phyloP scores from a whole-genome alignment of 2,888 invertebrate genomes.

The Steinernema hermaphroditum region DNA sequence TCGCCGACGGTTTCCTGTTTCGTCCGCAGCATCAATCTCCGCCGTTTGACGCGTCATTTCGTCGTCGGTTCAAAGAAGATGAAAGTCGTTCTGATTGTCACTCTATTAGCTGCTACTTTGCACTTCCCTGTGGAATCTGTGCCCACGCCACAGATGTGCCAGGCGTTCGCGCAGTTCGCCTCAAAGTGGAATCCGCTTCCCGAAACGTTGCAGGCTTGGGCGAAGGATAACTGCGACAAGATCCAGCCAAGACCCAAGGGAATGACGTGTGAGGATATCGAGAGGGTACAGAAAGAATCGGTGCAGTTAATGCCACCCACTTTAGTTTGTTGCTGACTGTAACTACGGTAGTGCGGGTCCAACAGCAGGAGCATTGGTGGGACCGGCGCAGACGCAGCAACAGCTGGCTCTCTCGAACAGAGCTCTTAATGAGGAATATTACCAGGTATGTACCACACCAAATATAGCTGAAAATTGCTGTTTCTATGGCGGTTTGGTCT shows the following conservation, averaged over 20 bases:
- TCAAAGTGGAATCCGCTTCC: constrained; percentile 57
- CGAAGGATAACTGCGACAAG: constrained; percentile 54
- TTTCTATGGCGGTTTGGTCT: too few species aligned
- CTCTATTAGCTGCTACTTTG: not conserved
- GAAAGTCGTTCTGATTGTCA: constrained; percentile 1
- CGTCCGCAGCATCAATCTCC: constrained; percentile 1
- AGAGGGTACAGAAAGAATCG: too few species aligned
- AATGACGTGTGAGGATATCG: constrained; percentile 57
- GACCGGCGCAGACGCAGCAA: constrained; percentile 23
- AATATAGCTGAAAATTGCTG: not conserved
- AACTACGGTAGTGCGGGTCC: constrained; percentile 48
- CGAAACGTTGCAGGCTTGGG: constrained; percentile 53
- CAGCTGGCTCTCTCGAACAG: constrained; percentile 38
- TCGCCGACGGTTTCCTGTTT: not conserved
- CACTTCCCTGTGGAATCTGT: not conserved
- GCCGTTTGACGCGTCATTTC: not conserved
- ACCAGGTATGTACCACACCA: constrained; percentile 39
- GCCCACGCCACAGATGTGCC: constrained; percentile 48
- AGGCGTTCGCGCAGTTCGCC: constrained; percentile 53
- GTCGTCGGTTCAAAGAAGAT: constrained; percentile 15
- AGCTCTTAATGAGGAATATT: constrained; percentile 40
- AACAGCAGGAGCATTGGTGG: too few species aligned
- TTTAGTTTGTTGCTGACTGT: constrained; percentile 57
- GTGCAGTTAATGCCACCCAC: too few species aligned
- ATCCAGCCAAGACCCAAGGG: constrained; percentile 56